Conservation (phyloP, 2,888 invertebrate genomes). For the Allophyes oxyacanthae region DNA sequence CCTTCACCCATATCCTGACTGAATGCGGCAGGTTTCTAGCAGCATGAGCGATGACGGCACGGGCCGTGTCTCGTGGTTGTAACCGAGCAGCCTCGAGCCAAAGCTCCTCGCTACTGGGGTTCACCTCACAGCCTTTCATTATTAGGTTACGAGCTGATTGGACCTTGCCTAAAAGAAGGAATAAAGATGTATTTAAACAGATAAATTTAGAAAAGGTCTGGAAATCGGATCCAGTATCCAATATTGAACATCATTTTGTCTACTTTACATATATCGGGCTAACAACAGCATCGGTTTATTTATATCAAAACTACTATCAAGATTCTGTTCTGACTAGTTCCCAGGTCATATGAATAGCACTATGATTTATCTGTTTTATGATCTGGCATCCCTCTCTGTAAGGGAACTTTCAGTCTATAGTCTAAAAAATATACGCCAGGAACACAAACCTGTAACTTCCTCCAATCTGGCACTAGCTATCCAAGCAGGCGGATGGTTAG, state of each 20-base stretch:
- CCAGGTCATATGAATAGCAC: too few relatives aligned
- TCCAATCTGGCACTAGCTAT: slow-evolving; percentile 99
- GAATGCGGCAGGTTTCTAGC: slow-evolving; percentile 98
- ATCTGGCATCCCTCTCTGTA: too few relatives aligned
- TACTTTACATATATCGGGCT: too few relatives aligned
- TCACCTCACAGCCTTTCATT: slow-evolving; percentile 99
- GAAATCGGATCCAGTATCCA: too few relatives aligned
- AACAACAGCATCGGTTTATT: too few relatives aligned
- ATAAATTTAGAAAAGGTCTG: too few relatives aligned
- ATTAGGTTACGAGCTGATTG: slow-evolving; percentile 99
- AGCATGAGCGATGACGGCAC: slow-evolving; percentile 98
- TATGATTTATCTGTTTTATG: too few relatives aligned
- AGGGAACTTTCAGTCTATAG: too few relatives aligned
- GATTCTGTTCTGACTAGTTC: too few relatives aligned
- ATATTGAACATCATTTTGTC: too few relatives aligned
- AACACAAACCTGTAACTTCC: slow-evolving; percentile 97
- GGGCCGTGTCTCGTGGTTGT: slow-evolving; percentile 97
- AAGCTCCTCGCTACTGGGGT: slow-evolving; percentile 98
- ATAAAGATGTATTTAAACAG: too few relatives aligned
- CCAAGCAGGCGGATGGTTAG: slow-evolving; percentile 99
- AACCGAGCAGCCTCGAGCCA: slow-evolving; percentile 99
- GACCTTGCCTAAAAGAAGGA: slow-evolving; percentile 90
- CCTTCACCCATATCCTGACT: slow-evolving; percentile 99
- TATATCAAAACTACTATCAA: too few relatives aligned
- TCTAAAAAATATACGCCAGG: not conserved